Evolutionary conservation across 2,888 invertebrate genomes (phyloP).

Genomic region (Nephrotoma appendiculata): DNA sequence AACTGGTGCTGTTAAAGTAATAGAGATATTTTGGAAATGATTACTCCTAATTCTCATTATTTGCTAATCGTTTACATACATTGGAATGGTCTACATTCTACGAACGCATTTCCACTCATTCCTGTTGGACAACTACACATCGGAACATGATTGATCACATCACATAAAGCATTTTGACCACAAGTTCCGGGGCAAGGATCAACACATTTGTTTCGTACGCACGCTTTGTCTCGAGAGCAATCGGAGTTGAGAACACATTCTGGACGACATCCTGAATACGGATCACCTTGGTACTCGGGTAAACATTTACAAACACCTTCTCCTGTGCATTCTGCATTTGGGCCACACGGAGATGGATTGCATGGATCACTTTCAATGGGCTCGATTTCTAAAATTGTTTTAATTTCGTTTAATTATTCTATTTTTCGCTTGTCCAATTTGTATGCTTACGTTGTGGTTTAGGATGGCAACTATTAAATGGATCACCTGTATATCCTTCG

Average conservation of each 20-base stretch:
- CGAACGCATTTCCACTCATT: conserved; percentile 56
- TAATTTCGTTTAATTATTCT: too few relatives aligned
- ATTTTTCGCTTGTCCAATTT: too few relatives aligned
- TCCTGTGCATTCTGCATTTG: conserved; percentile 48
- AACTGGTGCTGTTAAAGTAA: conserved; percentile 29
- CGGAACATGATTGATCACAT: conserved; percentile 60
- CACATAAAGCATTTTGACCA: conserved; percentile 52
- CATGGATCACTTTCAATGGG: conserved; percentile 39
- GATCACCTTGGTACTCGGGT: conserved; percentile 51
- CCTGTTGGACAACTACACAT: conserved; percentile 44
- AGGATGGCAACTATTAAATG: conserved; percentile 39
- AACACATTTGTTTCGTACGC: conserved; percentile 52
- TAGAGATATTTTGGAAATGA: background rate
- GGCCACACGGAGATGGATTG: conserved; percentile 55
- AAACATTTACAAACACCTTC: conserved; percentile 54
- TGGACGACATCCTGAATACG: conserved; percentile 51
- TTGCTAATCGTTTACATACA: conserved; percentile 26
- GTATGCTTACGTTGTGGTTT: conserved; percentile 33
- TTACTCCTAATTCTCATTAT: background rate
- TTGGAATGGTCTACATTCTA: conserved; percentile 40
- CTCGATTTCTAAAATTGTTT: background rate
- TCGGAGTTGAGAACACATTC: conserved; percentile 56
- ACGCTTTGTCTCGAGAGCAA: conserved; percentile 49
- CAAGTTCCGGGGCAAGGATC: conserved; percentile 63
- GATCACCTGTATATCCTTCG: conserved; percentile 44